Base-by-base conservation (phyloP, 2,888 invertebrate species). In the Nomada fucata region DNA sequence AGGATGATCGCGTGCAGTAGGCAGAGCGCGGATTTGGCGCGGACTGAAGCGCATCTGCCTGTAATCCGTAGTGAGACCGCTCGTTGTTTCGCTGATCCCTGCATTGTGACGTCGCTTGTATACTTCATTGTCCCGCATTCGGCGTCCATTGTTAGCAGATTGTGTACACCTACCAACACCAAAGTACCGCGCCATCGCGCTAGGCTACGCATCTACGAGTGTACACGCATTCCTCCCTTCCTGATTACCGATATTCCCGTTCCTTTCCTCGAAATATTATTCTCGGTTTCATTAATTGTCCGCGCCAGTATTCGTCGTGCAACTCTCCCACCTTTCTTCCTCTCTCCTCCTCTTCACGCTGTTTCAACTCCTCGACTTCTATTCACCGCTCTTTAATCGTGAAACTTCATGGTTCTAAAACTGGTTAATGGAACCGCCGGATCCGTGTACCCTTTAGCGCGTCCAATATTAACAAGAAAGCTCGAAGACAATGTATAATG, bases 1-100 rank as follows among this genome's bases (percentile, higher is more conserved):
- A 52, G 78, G 59, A 61, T 67, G 76, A 73, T 70, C 60, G 77
- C 65, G 65, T 52, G 76, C 73, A 77, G 76, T 84, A 80, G 85
- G 79, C 64, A 84, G 84, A 85, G 79, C 74, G 77, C 68, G 85
- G 85, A 85, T 85, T 85, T 85, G 83, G 83, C 85, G 82, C 83
- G 83, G 85, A 69, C 65, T 72, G 87, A 82, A 79, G 85, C 89
- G 91, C 91, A 92, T 92, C 92, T 92, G 92, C 91, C 91, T 89
- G 90, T 92, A 92, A 92, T 92, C 91, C 91, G 86, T 88, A 90
- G 92, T 91, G 92, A 92, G 92, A 92, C 91, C 91, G 90, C 89
- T 89, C 90, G 91, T 92, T 92, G 92, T 92, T 92, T 91, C 90
- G 91, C 87, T 91, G 91, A 91, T 91, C 92, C 92, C 89, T 65